Evolutionary conservation across 2,113 vertebrate genomes (phyloP).

Genomic region (Herpetotheres cachinnans): DNA sequence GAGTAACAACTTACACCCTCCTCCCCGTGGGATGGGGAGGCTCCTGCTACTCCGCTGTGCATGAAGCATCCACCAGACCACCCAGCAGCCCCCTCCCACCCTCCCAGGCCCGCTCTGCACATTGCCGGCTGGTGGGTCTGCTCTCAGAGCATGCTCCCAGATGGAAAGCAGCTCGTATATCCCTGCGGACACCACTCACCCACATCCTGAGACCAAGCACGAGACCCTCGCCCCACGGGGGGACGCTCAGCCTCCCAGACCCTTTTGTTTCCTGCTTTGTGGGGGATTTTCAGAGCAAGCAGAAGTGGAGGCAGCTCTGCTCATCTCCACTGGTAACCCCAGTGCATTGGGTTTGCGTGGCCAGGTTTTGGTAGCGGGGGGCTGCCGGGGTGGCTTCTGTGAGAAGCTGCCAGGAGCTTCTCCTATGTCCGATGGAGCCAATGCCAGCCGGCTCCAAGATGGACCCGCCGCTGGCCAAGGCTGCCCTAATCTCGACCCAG

Average conservation of each 20-base stretch:
- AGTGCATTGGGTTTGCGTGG: neutral
- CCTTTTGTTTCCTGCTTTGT: neutral
- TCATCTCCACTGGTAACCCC: neutral
- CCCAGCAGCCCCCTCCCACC: neutral
- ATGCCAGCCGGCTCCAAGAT: too few relatives aligned
- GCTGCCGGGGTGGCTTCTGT: too few relatives aligned
- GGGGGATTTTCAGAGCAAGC: neutral
- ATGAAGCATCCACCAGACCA: neutral
- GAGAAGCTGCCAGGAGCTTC: too few relatives aligned
- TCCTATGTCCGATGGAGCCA: too few relatives aligned
- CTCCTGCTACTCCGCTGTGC: neutral
- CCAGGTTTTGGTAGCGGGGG: too few relatives aligned
- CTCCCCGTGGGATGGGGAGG: neutral
- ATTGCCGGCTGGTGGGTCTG: rapidly evolving
- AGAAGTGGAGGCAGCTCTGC: neutral
- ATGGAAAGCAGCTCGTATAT: neutral
- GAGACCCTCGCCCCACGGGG: rapidly evolving
- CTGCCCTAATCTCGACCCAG: too few relatives aligned
- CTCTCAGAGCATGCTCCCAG: neutral
- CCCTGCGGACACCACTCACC: neutral
- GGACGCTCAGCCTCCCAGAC: neutral
- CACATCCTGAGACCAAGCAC: neutral
- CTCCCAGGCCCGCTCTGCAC: neutral
- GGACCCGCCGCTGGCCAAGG: too few relatives aligned
- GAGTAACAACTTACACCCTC: neutral